Base-by-base conservation (phyloP, 2,113 vertebrate genomes). In the Cebidichthys violaceus region DNA sequence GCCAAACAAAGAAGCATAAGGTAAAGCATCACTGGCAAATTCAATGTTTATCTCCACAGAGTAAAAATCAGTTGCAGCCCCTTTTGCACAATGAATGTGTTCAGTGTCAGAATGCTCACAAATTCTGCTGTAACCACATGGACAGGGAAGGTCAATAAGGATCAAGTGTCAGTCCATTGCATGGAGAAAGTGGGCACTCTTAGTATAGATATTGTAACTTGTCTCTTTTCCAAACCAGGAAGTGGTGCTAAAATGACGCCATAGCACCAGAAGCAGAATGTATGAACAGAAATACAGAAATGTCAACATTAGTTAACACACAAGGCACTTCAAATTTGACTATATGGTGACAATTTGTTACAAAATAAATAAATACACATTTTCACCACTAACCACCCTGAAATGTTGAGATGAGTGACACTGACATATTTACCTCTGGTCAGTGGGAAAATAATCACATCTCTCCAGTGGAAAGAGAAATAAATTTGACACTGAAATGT, bases 361-460 rank as follows among this genome's bases (percentile, higher is more conserved):
- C 31, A 35, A 47, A 35, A 59, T 33, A 22, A 41, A 71, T 11
- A 45, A 15, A 52, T n/a, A 60, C 22, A 70, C 14, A 22, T 65
- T 47, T 75, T 54, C 62, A 52, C 70, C 64, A 77, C 65, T 24
- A 39, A 70, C 65, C 52, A 70, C 15, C 27, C 70, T 47, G 62
- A 75, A 45, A 75, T 29, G 45, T 3, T 75, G 69, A 88, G 70
- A 77, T 83, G 83, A 83, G 55, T 57, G 27, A 77, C 84, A 75
- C 29, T 45, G 84, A 85, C 78, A 86, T 77, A 80, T 88, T 74
- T 75, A 85, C 61, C 71, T 83, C 67, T 76, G 79, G 81, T 75
- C 45, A 81, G 52, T 68, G 39, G 47, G 52, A 70, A 70, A 85
- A 73, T 55, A 61, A 85, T 83, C 60, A 68, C 39, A 75, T 70